Percentiles rank a stretch among this genome's conserved stretches.
phyloP scores from a whole-genome alignment of 1,140 invertebrate genomes.

The Drosophila grimshawi region DNA sequence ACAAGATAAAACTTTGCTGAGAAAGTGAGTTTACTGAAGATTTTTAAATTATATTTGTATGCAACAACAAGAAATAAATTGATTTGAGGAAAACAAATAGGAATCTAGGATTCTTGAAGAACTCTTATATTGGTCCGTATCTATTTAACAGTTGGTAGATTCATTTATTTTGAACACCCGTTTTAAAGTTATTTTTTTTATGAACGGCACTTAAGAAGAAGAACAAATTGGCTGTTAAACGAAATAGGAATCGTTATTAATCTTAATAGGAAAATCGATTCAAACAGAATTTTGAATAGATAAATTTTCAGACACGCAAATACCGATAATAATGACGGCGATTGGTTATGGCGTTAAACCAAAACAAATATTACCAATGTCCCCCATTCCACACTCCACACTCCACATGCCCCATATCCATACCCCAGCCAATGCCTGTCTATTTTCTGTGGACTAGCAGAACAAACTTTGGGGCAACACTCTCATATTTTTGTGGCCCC shows the following conservation, averaged over 20 bases:
- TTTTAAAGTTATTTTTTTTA: neutral
- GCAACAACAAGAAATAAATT: too few relatives aligned
- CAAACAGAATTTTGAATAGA: slow-evolving; percentile 34
- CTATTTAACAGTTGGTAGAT: too few relatives aligned
- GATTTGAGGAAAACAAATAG: too few relatives aligned
- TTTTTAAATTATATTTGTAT: too few relatives aligned
- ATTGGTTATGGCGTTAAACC: slow-evolving; percentile 29
- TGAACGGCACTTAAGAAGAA: neutral
- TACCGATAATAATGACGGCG: slow-evolving; percentile 7
- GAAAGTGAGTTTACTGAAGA: too few relatives aligned
- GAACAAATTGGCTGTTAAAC: slow-evolving; percentile 14
- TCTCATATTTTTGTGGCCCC: slow-evolving; percentile 16
- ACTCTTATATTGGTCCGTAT: too few relatives aligned
- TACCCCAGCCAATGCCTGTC: neutral
- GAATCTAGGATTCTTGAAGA: too few relatives aligned
- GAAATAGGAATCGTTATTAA: slow-evolving; percentile 41
- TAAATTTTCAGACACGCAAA: slow-evolving; percentile 40
- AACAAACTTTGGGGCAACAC: slow-evolving; percentile 24
- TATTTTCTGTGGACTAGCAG: neutral
- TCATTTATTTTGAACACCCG: neutral
- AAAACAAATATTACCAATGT: slow-evolving; percentile 36
- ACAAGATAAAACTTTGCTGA: too few relatives aligned
- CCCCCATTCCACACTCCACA: neutral
- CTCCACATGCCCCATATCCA: neutral
- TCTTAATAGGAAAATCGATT: slow-evolving; percentile 44